Conservation (phyloP, 2,797 vertebrate species). For the Streptopelia turtur region DNA sequence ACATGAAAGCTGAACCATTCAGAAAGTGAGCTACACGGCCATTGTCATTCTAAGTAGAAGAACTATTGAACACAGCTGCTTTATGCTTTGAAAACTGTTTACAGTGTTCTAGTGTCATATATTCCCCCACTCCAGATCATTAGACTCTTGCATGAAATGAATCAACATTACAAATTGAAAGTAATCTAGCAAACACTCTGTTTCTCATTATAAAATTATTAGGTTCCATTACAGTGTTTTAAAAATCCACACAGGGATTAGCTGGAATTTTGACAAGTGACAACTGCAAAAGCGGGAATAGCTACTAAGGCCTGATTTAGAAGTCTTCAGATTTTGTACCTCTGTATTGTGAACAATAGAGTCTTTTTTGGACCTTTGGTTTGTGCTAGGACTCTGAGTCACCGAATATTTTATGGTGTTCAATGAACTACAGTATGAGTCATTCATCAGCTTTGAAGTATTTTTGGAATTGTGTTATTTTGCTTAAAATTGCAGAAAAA, state of each 20-base stretch:
- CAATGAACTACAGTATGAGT: constrained; percentile 76
- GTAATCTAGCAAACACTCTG: constrained; percentile 34
- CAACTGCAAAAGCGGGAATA: neutral
- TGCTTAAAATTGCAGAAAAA: constrained; percentile 70
- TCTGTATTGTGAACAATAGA: constrained; percentile 53
- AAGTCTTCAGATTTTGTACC: constrained; percentile 16
- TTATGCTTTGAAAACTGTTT: neutral
- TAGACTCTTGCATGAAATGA: constrained; percentile 33
- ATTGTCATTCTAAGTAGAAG: constrained; percentile 46
- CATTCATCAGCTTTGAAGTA: constrained; percentile 76
- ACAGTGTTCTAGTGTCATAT: constrained; percentile 14
- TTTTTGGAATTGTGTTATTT: constrained; percentile 78
- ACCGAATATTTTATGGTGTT: constrained; percentile 74
- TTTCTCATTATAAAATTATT: constrained; percentile 46
- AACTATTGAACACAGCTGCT: constrained; percentile 32
- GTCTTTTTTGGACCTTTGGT: constrained; percentile 56
- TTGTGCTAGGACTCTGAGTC: constrained; percentile 75
- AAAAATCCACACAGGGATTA: neutral
- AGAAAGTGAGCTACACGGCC: constrained; percentile 20
- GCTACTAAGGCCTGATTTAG: neutral
- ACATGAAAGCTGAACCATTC: constrained; percentile 16
- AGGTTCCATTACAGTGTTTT: constrained; percentile 38
- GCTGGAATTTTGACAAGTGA: constrained; percentile 27
- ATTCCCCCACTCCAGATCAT: constrained; percentile 33
- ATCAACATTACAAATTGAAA: constrained; percentile 62